Conservation (phyloP, 2,113 vertebrate genomes). For the Muntiacus muntjak region DNA sequence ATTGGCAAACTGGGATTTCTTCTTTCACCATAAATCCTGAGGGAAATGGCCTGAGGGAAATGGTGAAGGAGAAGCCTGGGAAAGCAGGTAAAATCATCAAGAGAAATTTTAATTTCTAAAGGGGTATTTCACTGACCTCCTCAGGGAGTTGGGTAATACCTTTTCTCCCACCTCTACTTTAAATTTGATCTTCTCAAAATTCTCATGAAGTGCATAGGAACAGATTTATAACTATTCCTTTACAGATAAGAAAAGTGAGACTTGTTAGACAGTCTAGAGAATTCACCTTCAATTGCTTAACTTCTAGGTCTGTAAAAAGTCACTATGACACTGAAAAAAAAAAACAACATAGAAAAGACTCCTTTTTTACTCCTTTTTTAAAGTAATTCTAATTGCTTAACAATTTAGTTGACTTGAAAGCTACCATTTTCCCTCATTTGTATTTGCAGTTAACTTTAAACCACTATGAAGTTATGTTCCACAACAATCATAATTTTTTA, state of each 20-base stretch:
- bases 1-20: conserved; percentile 20
- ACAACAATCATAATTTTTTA: not conserved
- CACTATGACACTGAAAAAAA: not conserved
- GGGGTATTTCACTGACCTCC: not conserved
- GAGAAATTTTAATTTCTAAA: not conserved
- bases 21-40: conserved; percentile 11
- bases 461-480: not conserved
- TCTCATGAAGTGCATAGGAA: not conserved
- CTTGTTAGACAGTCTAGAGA: conserved; percentile 10
- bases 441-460: conserved; percentile 65
- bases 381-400: not conserved
- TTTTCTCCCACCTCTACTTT: not conserved
- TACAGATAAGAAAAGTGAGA: conserved; percentile 25
- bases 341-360: not conserved
- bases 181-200: conserved; percentile 17
- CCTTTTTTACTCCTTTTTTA: not conserved
- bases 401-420: not conserved
- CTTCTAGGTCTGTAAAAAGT: not conserved
- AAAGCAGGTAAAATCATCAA: conserved; percentile 30
- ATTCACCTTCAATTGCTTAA: not conserved
- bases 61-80: not conserved
- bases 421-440: not conserved
- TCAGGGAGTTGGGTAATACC: not conserved
- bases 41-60: not conserved
- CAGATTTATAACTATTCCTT: conserved; percentile 17